Conservation (phyloP, 2,113 vertebrate genomes). For the Dicaeum eximium region DNA sequence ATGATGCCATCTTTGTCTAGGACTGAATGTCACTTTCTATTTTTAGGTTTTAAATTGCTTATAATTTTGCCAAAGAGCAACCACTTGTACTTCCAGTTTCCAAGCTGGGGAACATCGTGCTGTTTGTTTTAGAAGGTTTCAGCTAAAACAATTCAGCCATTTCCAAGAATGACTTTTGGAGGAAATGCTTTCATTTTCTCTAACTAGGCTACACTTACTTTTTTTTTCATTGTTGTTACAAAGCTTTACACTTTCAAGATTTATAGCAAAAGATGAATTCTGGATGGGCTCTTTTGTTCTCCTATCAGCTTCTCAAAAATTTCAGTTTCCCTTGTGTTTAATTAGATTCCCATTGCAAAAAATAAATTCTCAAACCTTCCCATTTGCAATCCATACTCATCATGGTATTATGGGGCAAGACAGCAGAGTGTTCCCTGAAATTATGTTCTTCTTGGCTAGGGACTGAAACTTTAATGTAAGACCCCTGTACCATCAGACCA, state of each 20-base stretch:
- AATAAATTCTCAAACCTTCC: neutral
- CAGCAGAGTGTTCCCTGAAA: neutral
- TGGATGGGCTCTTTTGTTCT: neutral
- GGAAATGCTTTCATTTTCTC: neutral
- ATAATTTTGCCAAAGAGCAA: constrained; percentile 15
- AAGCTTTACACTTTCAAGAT: neutral
- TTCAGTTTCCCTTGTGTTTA: neutral
- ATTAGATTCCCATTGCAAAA: neutral
- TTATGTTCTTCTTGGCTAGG: neutral
- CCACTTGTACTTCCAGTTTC: neutral
- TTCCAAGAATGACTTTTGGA: neutral
- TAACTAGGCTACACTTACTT: neutral
- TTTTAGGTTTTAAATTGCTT: constrained; percentile 28
- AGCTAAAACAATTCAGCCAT: neutral
- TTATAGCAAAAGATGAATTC: neutral
- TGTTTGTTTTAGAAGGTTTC: constrained; percentile 14
- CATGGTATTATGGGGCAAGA: neutral
- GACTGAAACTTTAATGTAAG: neutral
- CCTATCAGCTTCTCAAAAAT: neutral
- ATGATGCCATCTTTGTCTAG: neutral
- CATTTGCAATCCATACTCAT: neutral
- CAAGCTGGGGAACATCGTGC: neutral
- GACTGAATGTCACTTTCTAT: neutral
- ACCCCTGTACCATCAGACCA: neutral
- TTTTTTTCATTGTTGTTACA: neutral